These are phyloP conservation scores for Criorhina ranunculi DNA, from an alignment of 2,888 invertebrate genomes.

Conservation along the genomic window DNA sequence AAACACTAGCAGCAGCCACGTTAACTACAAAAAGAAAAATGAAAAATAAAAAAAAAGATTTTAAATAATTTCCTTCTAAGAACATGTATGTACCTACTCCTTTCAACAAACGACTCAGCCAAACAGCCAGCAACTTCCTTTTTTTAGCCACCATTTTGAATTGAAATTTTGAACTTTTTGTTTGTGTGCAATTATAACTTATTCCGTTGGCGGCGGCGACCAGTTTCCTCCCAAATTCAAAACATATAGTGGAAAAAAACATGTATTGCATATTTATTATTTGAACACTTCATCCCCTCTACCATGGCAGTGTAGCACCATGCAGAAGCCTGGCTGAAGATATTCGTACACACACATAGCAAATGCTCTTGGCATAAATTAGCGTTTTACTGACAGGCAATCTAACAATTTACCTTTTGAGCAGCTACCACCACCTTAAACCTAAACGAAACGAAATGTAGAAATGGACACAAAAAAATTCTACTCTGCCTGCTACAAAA, in stretches of 20 bases:
- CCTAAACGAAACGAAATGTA: conserved; percentile 71
- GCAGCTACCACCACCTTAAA: conserved; percentile 71
- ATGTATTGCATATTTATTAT: conserved; percentile 73
- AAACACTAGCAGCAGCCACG: conserved; percentile 50
- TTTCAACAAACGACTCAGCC: conserved; percentile 55
- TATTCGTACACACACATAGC: conserved; percentile 33
- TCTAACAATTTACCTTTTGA: conserved; percentile 76
- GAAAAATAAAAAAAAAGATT: conserved; percentile 31
- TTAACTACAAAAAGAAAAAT: conserved; percentile 13
- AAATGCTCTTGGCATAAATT: conserved; percentile 76
- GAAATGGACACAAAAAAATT: conserved; percentile 64
- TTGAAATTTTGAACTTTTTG: conserved; percentile 69
- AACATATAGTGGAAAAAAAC: conserved; percentile 57
- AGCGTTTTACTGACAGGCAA: conserved; percentile 76
- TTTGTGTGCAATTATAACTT: conserved; percentile 73
- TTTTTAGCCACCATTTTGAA: conserved; percentile 74
- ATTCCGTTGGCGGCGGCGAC: conserved; percentile 67
- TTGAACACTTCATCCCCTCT: conserved; percentile 71
- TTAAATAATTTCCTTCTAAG: conserved; percentile 73
- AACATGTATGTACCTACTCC: conserved; percentile 71
- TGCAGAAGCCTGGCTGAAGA: conserved; percentile 42
- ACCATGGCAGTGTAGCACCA: conserved; percentile 21
- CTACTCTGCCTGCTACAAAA: conserved; percentile 64
- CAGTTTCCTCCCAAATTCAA: conserved; percentile 74
- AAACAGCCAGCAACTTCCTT: conserved; percentile 71